Evolutionary conservation across 2,888 invertebrate species (phyloP), one percentile per base, ranked within the genome.

Genomic region (Exocentrus adspersus): DNA sequence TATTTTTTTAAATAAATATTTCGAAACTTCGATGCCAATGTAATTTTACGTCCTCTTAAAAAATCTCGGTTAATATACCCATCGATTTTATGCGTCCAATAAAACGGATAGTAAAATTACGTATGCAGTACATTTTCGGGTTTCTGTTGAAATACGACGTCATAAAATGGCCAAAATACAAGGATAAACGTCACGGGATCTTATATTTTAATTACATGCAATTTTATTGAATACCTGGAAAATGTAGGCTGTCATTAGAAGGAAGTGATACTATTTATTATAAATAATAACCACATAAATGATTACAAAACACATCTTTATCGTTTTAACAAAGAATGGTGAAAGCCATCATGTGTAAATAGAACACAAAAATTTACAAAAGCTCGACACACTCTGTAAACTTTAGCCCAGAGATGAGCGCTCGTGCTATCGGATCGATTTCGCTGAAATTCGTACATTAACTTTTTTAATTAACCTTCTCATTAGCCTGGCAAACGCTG

Each of bases 401-500:
- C 12, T 28, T 17, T 17, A 43, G 9, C 48, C 28, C 14, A 28
- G 28, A 51, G 30, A 51, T 51, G 30, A 51, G 28, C 45, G 43
- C 16, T 32, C 37, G 37, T 37, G 24, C 24, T 24, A 57, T 46
- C 57, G 20, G 46, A 57, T 57, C 46, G 32, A 57, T 9, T 12
- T 42, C 60, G 46, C 37, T 60, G 60, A 60, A 60, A 43, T 60
- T 60, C 60, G 52, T 52, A 60, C 60, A 60, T 60, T 60, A 60
- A 60, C 50, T 60, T 60, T 24, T n/a, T 60, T 60, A 60, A 60
- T 60, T 60, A 60, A 65, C 45, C 45, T 32, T 43, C 60, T 60
- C 60, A 60, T 60, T 60, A 60, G 70, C 65, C 54, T 57, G 30
- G 57, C 32, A 14, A 57, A 46, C 32, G 57, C 32, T 32, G 28